Conservation (phyloP, 2,113 vertebrate species). For the Strix aluco region DNA sequence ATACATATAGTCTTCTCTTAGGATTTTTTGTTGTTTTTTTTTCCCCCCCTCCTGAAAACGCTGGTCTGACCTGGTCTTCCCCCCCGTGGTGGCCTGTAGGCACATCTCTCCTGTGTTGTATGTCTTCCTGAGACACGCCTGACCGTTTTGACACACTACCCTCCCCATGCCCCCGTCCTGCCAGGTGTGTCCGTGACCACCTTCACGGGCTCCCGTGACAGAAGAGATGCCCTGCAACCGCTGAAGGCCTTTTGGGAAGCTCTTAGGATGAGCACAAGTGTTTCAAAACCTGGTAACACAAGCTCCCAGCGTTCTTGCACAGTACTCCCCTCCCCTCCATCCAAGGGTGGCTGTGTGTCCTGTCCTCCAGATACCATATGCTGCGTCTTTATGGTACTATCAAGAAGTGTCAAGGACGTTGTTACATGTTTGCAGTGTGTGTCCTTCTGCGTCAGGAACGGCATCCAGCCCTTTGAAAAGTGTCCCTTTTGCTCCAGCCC, state of each 20-base stretch:
- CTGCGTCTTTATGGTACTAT: background rate
- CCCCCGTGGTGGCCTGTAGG: accelerated
- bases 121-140: background rate
- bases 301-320: background rate
- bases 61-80: constrained; percentile 31
- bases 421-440: background rate
- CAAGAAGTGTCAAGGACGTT: background rate
- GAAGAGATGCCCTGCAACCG: background rate
- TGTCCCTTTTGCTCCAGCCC: background rate
- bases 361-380: background rate
- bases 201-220: background rate
- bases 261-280: background rate
- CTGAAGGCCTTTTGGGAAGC: background rate
- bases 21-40: background rate
- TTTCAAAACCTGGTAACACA: background rate
- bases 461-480: background rate
- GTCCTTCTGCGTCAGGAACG: background rate
- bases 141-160: constrained; percentile 24
- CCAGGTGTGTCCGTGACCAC: background rate
- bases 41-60: accelerated
- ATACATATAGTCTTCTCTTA: constrained; percentile 13
- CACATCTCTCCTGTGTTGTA: background rate
- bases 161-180: accelerated
- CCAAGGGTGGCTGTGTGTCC: background rate
- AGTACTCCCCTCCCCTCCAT: background rate